These are phyloP conservation scores for Pseudorectes ferrugineus DNA, from an alignment of 2,113 vertebrate species.

Conservation along the genomic window DNA sequence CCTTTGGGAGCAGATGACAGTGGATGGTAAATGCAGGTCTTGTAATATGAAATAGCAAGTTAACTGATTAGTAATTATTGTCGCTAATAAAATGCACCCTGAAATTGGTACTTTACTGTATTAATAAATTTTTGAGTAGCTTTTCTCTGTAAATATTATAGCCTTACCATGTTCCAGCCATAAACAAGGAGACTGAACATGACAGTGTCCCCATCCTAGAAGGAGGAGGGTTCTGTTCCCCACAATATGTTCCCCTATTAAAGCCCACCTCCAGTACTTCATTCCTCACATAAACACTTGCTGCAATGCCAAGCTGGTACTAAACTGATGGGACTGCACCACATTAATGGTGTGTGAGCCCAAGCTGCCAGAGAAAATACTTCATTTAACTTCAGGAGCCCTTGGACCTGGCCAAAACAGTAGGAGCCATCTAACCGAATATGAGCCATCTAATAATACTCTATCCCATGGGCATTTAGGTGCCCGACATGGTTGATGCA, in stretches of 20 bases:
- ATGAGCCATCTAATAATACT: neutral
- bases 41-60: constrained; percentile 19
- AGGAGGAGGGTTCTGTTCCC: neutral
- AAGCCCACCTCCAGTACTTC: neutral
- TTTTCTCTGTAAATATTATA: constrained; percentile 25
- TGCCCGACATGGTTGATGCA: neutral
- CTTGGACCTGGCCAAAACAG: neutral
- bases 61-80: constrained; percentile 52
- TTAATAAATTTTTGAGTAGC: neutral
- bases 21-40: constrained; percentile 1
- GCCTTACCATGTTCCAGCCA: neutral
- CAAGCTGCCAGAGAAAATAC: neutral
- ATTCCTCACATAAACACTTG: neutral
- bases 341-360: neutral
- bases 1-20: neutral
- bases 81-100: constrained; percentile 9
- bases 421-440: neutral
- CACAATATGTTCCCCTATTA: neutral
- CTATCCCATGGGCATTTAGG: neutral
- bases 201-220: neutral
- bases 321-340: neutral
- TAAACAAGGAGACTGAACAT: neutral
- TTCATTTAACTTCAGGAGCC: neutral
- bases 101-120: constrained; percentile 41
- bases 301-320: neutral